Base-by-base conservation (phyloP, 2,888 invertebrate genomes). In the Elgonia sp. region DNA sequence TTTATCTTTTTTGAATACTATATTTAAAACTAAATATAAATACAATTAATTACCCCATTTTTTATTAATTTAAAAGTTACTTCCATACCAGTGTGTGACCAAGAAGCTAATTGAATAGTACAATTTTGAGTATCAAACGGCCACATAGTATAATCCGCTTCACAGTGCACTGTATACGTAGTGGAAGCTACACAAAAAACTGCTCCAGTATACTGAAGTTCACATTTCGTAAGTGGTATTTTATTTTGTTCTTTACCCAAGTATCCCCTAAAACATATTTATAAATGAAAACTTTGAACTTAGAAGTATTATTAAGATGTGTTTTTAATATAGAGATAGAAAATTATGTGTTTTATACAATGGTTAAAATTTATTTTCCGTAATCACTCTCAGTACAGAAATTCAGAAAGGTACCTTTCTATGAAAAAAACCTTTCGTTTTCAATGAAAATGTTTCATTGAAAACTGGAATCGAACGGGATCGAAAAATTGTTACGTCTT, bases 51-150 rank as follows among this genome's bases (percentile, higher is more conserved):
- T 86, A 91, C 92, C 89, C 75, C 80, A n/a, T 77, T 80, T 18
- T 29, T 20, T 77, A 95, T 0, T 0, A 95, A 21, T 94, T 94
- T 63, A 95, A 93, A 95, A 88, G 96, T 95, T 0, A 97, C 93
- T 91, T 96, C 96, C 92, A 96, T 96, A 0, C 95, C 96, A 18
- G 95, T 95, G 90, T 96, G 95, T 91, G 96, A 95, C 97, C 96
- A 97, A 0, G 97, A 96, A 1, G 96, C 96, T 84, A 97, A 95
- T 60, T 95, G 95, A 39, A 97, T 85, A 0, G 95, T 95, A 92
- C 97, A 97, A 88, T 96, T 96, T 93, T 97, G 96, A 14, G 91
- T 91, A 91, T 97, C 97, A 90, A 96, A 97, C 0, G 97, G 97
- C 96, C 96, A 97, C 89, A 95, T 95, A 0, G 94, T 95, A 21